Conservation (phyloP, 2,797 vertebrate genomes). For the Caiman crocodilus region DNA sequence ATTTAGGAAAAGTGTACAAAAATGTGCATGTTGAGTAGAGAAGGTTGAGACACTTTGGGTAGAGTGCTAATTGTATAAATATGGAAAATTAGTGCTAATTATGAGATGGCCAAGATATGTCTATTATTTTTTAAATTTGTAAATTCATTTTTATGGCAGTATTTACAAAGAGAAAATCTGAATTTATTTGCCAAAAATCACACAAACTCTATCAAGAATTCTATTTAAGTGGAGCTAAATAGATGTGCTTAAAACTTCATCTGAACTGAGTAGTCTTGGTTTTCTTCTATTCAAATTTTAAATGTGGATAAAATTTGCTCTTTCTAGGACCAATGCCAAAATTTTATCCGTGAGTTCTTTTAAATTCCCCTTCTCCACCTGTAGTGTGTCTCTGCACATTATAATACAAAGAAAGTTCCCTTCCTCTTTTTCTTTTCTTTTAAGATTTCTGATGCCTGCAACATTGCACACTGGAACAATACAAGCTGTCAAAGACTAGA, state of each 20-base stretch:
- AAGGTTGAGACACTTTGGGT: neutral
- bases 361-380: conserved; percentile 31
- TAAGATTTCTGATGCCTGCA: conserved; percentile 47
- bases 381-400: conserved; percentile 44
- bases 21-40: neutral
- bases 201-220: conserved; percentile 38
- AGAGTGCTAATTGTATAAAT: neutral
- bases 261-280: conserved; percentile 26
- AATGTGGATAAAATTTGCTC: conserved; percentile 53
- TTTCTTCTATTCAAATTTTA: conserved; percentile 63
- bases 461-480: conserved; percentile 40
- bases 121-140: neutral
- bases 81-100: neutral
- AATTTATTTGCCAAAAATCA: conserved; percentile 44
- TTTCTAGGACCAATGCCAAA: conserved; percentile 43
- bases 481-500: conserved; percentile 71
- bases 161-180: neutral
- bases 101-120: neutral
- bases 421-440: neutral
- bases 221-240: conserved; percentile 53
- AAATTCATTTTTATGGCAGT: neutral
- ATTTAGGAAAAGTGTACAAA: conserved; percentile 7
- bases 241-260: conserved; percentile 58
- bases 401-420: conserved; percentile 20
- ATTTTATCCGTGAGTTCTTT: conserved; percentile 39